Conservation (phyloP, 2,888 invertebrate genomes). For the Agriotes lineatus region DNA sequence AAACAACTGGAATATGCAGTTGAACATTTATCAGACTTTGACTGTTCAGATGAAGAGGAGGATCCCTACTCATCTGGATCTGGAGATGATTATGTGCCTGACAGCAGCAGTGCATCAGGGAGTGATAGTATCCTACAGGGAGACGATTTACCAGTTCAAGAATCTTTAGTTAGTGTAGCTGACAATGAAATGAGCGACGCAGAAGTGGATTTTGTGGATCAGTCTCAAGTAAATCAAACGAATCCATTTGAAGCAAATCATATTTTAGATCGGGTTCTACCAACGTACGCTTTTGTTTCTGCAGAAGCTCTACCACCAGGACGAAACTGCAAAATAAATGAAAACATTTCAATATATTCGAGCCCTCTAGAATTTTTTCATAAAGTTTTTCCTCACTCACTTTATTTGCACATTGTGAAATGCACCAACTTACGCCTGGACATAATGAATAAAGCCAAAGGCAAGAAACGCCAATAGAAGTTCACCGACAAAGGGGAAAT, state of each 20-base stretch:
- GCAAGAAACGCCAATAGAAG: slow-evolving; percentile 22
- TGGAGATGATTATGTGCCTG: no score
- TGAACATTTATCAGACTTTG: no score
- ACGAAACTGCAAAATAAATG: neutral
- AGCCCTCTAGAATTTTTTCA: neutral
- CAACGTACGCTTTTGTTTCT: neutral
- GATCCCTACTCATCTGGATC: no score
- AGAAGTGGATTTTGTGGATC: neutral
- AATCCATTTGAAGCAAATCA: neutral
- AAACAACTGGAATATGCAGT: no score
- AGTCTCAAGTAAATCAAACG: neutral
- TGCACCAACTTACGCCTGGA: slow-evolving; percentile 1
- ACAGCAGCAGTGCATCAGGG: no score
- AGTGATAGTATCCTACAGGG: no score
- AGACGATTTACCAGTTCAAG: no score
- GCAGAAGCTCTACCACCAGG: neutral
- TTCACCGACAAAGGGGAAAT: slow-evolving; percentile 28
- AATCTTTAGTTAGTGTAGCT: no score
- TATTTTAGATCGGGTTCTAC: neutral
- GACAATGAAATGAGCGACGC: no score
- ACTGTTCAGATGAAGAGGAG: no score
- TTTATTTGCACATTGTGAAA: neutral
- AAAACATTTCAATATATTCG: neutral
- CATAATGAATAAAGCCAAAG: slow-evolving; percentile 16
- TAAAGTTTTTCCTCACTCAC: neutral